Base-by-base conservation (phyloP, 2,888 invertebrate genomes). In the Drosophila austrosaltans region DNA sequence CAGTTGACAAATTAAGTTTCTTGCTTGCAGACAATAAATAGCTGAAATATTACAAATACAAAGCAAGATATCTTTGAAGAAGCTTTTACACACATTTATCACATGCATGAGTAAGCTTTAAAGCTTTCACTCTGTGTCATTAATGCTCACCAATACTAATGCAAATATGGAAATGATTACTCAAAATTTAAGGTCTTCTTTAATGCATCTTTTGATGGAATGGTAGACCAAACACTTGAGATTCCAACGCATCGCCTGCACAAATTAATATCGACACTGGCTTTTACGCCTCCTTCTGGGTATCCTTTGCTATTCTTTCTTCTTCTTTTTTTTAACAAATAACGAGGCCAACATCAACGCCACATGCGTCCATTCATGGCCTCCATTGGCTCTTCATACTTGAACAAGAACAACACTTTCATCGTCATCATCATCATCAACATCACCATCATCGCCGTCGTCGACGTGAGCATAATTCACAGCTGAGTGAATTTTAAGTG, bases 401-500 rank as follows among this genome's bases (percentile, higher is more conserved):
- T 59, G 60, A 56, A 76, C 82, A 85, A 78, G 88, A 90, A 90
- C 87, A 91, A 88, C 91, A 90, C 90, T 90, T 87, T 54, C 70
- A 78, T 78, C 76, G 12, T 44, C 44, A 2, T 16, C 20, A 36
- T 36, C 36, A 36, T 40, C 40, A 40, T 40, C 40, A 40, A n/a
- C 40, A 40, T 40, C n/a, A 3, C n/a, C 40, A 10, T 48, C 25
- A 1, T 25, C 48, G 4, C 22, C 48, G 12, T 48, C 25, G 22
- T 48, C 48, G 48, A 48, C 25, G 79, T 76, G 87, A 87, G 89
- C 90, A 91, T 90, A 91, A 90, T 85, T 90, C 89, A 87, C 90
- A 89, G 90, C 89, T 91, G 91, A 90, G 82, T 89, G 90, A 87
- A 90, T 90, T 90, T 89, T 89, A 91, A 91, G 90, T 91, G 90